Base-by-base conservation (phyloP, 2,113 vertebrate genomes). In the Amphilophus citrinellus region DNA sequence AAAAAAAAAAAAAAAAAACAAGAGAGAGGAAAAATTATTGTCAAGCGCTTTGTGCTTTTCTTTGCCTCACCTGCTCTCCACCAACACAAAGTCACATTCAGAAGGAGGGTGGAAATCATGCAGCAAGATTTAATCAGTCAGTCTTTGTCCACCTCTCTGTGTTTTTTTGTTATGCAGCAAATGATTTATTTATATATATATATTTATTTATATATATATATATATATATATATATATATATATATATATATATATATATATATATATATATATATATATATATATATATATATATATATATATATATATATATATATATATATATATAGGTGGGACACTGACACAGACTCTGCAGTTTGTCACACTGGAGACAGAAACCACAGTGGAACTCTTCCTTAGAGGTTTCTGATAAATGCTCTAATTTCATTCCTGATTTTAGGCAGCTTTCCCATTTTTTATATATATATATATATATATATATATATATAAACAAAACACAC, bases 121-220 rank as follows among this genome's bases (percentile, higher is more conserved):
- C 78, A 39, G 63, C 76, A 58, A 56, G 83, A 77, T 93, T 91
- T 90, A 89, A 91, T 90, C 90, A 91, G 84, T 56, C 79, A 61
- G 39, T 90, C 82, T 85, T 87, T 88, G 84, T 88, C 80, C 42
- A 5, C 63, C 32, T 88, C 66, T 60, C 39, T 61, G 62, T 61
- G 77, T n/a, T 73, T 42, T 73, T 42, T 73, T 22, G 75, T 47
- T 79, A 27, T 62, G 63, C 71, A 56, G 85, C 60, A 81, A 83
- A 89, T 84, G 76, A 76, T 88, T 65, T 89, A 86, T 76, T 83
- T 32, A 85, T 89, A 85, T 76, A 84, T 32, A 84, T 89, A 85
- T 76, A 84, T n/a, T n/a, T n/a, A n/a, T n/a, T n/a, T 32, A 84
- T 89, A 85, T 76, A 84, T 32, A 84, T 89, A 85, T 76, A 84